A percentile compares a stretch with the other conserved stretches of the same genome.
phyloP scores from a whole-genome alignment of 2,797 vertebrate species.

The Phylloscopus collybita region DNA sequence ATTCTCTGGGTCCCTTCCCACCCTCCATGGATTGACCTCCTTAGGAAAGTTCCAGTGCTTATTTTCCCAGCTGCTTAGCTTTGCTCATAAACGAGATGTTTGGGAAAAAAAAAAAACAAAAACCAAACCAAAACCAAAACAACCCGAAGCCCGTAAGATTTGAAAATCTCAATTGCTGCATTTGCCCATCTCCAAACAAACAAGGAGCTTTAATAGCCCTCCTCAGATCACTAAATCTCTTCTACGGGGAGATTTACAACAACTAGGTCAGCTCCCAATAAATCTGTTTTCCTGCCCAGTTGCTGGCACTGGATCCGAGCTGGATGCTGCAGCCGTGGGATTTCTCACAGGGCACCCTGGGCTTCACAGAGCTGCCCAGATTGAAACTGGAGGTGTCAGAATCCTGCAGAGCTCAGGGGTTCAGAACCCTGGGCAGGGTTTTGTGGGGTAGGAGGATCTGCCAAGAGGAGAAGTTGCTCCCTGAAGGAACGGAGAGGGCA shows the following conservation, averaged over 20 bases:
- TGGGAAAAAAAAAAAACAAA: no score
- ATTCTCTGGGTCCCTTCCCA: neutral
- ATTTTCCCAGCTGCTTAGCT: slow-evolving; percentile 27
- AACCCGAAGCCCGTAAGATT: neutral
- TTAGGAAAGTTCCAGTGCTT: neutral
- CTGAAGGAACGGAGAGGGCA: neutral
- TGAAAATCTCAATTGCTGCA: slow-evolving; percentile 13
- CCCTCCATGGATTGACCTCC: neutral
- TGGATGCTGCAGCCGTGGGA: neutral
- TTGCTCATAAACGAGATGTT: neutral
- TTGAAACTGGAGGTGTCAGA: accelerated
- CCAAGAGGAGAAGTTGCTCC: neutral
- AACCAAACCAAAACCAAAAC: neutral
- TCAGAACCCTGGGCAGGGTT: neutral
- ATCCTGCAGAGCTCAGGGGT: neutral
- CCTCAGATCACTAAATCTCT: slow-evolving; percentile 26
- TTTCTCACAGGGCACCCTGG: neutral
- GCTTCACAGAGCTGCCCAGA: neutral
- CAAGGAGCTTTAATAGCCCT: neutral
- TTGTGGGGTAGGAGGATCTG: neutral
- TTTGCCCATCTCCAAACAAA: slow-evolving; percentile 34
- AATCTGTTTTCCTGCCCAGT: neutral
- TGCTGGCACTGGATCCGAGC: neutral
- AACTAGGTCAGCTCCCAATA: slow-evolving; percentile 39
- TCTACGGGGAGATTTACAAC: neutral